Evolutionary conservation across 2,113 vertebrate genomes (phyloP).

Genomic region (Planiliza haematocheilus): DNA sequence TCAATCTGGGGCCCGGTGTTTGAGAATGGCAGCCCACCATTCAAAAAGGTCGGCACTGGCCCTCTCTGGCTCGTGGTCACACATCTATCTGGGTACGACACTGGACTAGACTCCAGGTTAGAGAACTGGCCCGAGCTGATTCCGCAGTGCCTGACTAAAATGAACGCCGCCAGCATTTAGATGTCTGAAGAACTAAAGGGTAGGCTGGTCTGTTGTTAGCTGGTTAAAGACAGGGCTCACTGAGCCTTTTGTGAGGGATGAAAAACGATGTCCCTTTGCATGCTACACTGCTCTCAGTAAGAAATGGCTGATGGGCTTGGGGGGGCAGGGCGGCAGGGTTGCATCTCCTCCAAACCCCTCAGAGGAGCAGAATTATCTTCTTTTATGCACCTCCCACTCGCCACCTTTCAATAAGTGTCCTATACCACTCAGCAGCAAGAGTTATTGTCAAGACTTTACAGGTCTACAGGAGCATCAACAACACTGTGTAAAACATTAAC

Average conservation of each 20-base stretch:
- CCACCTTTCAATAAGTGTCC: slow-evolving; percentile 51
- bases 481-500: slow-evolving; percentile 77
- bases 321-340: background rate
- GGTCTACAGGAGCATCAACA: slow-evolving; percentile 63
- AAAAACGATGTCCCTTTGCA: slow-evolving; percentile 59
- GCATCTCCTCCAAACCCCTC: slow-evolving; percentile 30
- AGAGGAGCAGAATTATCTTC: slow-evolving; percentile 55
- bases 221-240: slow-evolving; percentile 63
- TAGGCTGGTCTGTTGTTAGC: slow-evolving; percentile 58
- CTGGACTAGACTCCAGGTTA: slow-evolving; percentile 46
- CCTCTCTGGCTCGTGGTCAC: slow-evolving; percentile 57
- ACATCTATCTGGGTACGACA: slow-evolving; percentile 21
- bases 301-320: slow-evolving; percentile 30
- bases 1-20: slow-evolving; percentile 62
- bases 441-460: slow-evolving; percentile 62
- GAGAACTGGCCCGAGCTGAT: slow-evolving; percentile 35
- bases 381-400: slow-evolving; percentile 46
- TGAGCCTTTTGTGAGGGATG: slow-evolving; percentile 68
- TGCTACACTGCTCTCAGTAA: slow-evolving; percentile 61
- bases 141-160: slow-evolving; percentile 31
- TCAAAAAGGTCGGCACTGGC: slow-evolving; percentile 64
- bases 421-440: slow-evolving; percentile 48
- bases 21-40: slow-evolving; percentile 55
- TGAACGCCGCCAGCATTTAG: slow-evolving; percentile 40
- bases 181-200: slow-evolving; percentile 58